Percentiles rank a stretch among this genome's conserved stretches.
Evolutionary conservation across 2,797 vertebrate genomes (phyloP).

Genomic region (Sciaenops ocellatus): DNA sequence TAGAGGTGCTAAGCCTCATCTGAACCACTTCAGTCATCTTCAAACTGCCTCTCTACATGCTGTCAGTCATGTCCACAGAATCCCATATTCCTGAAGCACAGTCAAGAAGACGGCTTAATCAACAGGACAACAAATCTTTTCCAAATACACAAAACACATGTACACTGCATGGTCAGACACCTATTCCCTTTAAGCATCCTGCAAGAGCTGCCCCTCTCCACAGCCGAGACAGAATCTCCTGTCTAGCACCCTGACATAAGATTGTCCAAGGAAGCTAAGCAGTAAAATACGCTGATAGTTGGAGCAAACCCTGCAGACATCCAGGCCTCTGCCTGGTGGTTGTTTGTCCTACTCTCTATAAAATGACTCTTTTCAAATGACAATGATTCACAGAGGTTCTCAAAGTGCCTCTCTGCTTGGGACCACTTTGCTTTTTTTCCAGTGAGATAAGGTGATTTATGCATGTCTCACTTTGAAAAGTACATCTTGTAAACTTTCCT

Average conservation of each 20-base stretch:
- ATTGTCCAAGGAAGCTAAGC: background rate
- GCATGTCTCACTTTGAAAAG: background rate
- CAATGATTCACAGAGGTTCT: background rate
- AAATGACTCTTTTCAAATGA: background rate
- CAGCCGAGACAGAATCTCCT: background rate
- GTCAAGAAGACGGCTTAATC: background rate
- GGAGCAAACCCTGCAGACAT: background rate
- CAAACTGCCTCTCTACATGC: background rate
- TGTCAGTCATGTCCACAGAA: background rate
- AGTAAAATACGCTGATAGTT: background rate
- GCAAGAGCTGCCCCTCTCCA: no score
- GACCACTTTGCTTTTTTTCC: background rate
- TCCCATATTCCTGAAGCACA: background rate
- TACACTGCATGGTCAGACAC: background rate
- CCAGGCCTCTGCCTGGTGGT: background rate
- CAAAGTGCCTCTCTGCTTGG: background rate
- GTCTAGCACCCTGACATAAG: background rate
- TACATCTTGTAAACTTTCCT: background rate
- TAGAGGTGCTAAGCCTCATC: conserved; percentile 3
- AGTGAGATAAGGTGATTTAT: background rate
- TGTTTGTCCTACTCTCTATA: background rate
- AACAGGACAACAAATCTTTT: background rate
- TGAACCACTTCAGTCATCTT: conserved; percentile 5
- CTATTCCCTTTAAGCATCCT: background rate
- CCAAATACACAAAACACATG: background rate